A percentile compares a stretch with the other conserved stretches of the same genome.
phyloP scores from a whole-genome alignment of 2,113 vertebrate genomes.

The Leuciscus idus region DNA sequence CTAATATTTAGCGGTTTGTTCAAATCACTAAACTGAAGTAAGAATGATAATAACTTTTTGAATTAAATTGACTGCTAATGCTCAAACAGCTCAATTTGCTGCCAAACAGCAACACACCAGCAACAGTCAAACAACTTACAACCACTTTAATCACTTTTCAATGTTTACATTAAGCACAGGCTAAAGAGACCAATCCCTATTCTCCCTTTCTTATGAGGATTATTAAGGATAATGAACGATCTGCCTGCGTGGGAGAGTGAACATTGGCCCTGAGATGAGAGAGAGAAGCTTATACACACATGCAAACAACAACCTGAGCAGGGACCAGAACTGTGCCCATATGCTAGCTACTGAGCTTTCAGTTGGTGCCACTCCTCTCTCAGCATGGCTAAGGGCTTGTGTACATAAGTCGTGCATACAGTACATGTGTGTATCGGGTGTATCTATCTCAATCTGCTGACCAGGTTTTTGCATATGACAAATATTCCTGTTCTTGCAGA shows the following conservation, averaged over 20 bases:
- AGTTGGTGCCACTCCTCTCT: slow-evolving; percentile 31
- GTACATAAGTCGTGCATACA: slow-evolving; percentile 18
- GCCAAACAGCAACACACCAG: not conserved
- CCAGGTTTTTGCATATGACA: not conserved
- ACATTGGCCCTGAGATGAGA: slow-evolving; percentile 9
- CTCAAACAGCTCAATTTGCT: not conserved
- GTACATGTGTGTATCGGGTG: slow-evolving; percentile 3
- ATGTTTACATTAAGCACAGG: not conserved
- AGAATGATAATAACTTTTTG: not conserved
- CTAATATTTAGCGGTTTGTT: not conserved
- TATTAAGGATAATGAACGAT: slow-evolving; percentile 2
- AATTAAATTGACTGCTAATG: not conserved
- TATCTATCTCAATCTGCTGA: not conserved
- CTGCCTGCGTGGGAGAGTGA: slow-evolving; percentile 10
- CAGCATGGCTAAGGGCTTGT: slow-evolving; percentile 2
- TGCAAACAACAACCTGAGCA: slow-evolving; percentile 16
- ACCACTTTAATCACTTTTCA: not conserved
- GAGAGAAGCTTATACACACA: not conserved
- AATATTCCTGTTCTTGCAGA: not conserved
- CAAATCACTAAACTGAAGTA: not conserved
- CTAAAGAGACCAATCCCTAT: not conserved
- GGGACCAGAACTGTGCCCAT: slow-evolving; percentile 37
- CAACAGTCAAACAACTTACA: slow-evolving; percentile 1
- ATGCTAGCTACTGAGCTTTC: slow-evolving; percentile 37
- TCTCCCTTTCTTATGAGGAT: slow-evolving; percentile 1